Conservation (phyloP, 1,140 invertebrate genomes). For the Drosophila punjabiensis region DNA sequence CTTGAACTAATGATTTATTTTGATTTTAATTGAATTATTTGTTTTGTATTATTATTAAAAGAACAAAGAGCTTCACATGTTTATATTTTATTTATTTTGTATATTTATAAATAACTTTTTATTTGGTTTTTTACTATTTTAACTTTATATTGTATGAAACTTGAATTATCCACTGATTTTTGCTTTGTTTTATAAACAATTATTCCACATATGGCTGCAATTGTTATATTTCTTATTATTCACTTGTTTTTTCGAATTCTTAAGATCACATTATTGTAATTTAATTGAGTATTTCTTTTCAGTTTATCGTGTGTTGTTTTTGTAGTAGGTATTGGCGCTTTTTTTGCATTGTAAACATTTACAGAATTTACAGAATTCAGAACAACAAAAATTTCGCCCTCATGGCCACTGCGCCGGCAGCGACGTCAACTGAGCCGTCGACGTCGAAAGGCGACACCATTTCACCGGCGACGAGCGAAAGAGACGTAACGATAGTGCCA, state of each 20-base stretch:
- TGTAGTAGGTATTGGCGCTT: conserved; percentile 17
- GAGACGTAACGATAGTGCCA: conserved; percentile 31
- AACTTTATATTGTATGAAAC: no score
- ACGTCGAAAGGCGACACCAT: conserved; percentile 50
- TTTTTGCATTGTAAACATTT: conserved; percentile 69
- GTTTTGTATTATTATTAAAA: not conserved
- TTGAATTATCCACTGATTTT: not conserved
- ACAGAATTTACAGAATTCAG: conserved; percentile 57
- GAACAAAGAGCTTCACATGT: no score
- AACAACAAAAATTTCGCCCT: conserved; percentile 60
- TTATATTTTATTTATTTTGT: not conserved
- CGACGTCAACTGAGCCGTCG: conserved; percentile 21
- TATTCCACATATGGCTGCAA: not conserved
- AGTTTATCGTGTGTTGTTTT: conserved; percentile 3
- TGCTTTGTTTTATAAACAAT: not conserved
- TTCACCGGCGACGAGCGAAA: conserved; percentile 52
- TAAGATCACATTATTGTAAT: not conserved
- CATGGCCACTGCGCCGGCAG: conserved; percentile 44
- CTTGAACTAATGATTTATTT: not conserved
- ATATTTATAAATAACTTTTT: not conserved
- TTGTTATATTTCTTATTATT: not conserved
- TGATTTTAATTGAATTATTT: not conserved
- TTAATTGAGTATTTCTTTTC: conserved; percentile 1
- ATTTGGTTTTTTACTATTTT: not conserved
- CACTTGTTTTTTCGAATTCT: not conserved